Evolutionary conservation across 2,888 invertebrate genomes (phyloP), one percentile per base, ranked within the genome.

Genomic region (Thera britannica): DNA sequence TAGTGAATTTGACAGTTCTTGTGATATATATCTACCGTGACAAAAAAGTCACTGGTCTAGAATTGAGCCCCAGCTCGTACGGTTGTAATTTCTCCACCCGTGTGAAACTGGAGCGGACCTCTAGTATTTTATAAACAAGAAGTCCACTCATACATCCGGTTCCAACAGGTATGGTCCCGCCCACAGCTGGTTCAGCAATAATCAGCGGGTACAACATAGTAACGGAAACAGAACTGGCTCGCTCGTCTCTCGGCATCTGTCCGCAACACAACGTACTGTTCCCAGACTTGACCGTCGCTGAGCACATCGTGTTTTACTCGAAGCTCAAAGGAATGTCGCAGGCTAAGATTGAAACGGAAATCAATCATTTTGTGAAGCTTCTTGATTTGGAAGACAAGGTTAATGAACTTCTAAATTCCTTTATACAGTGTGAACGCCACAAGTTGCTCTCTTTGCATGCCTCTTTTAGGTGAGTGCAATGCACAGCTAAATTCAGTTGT

Each of bases 211-310:
- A 95, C 82, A 96, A 97, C 83, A 96, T 97, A 71, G 93, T 95
- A 36, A 95, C 92, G 0, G 95, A 97, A 76, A 96, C 97, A 60
- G 91, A 93, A n/a, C 92, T 91, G n/a, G 97, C 97, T 0, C 94
- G 97, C 12, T 93, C 94, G 73, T 97, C 96, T 46, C 90, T 97
- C 44, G 97, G 97, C 1, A 94, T 97, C 23, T 97, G 97, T 89
- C 98, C 98, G 0, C 98, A 98, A 81, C 97, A 97, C 85, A 97
- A 98, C 89, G 96, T 97, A 2, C 93, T 98, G 35, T 98, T 98
- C 86, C 96, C 97, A 51, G 96, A 97, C 73, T 91, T 98, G 64
- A 98, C 97, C 0, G 98, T 98, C 2, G 94, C 95, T 12, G 97
- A 98, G 85, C 98, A 98, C 85, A 95, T 98, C 56, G 94, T 95